Base-by-base conservation (phyloP, 2,888 invertebrate genomes). In the Elmis aenea region DNA sequence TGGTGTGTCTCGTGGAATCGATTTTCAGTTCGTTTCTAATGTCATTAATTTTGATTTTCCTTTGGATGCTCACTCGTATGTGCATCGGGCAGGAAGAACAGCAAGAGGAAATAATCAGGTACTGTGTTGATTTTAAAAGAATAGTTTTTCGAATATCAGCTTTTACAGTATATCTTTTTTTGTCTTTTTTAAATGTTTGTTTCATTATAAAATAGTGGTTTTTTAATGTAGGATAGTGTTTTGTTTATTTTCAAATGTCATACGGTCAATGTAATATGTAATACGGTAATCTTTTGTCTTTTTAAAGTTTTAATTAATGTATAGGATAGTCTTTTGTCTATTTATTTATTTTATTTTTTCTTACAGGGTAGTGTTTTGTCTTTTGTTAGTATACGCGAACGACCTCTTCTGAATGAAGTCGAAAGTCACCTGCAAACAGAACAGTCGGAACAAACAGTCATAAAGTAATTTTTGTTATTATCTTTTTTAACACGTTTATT, bases 41-140 rank as follows among this genome's bases (percentile, higher is more conserved):
- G 93, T 99, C 1, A 84, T 99, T 38, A 99, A 99, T 70, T 99
- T 97, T 69, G 99, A 99, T 71, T 97, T 99, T 67, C 99, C 99
- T 0, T 69, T 78, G 5, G 86, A 89, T 61, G 79, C 87, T 0
- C 85, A 81, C 56, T 84, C 94, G 0, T 99, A 99, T 63, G 84
- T 99, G 40, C 99, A 99, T 66, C 75, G 99, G 56, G 96, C 95
- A 0, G 99, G 97, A 0, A 72, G 93, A 34, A 92, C 92, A 2
- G 92, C 92, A 0, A 72, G 92, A 43, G 92, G 91, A 5, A 86
- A 81, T 48, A 87, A 89, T 64, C 79, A 85, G 68, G 83, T 81
- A 59, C n/a, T n/a, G n/a, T n/a, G n/a, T n/a, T n/a, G n/a, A n/a
- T n/a, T n/a, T n/a, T n/a, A n/a, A n/a, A n/a, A n/a, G n/a, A n/a